phyloP scores from a whole-genome alignment of 1,140 invertebrate genomes.

The Reticulitermes speratus region DNA sequence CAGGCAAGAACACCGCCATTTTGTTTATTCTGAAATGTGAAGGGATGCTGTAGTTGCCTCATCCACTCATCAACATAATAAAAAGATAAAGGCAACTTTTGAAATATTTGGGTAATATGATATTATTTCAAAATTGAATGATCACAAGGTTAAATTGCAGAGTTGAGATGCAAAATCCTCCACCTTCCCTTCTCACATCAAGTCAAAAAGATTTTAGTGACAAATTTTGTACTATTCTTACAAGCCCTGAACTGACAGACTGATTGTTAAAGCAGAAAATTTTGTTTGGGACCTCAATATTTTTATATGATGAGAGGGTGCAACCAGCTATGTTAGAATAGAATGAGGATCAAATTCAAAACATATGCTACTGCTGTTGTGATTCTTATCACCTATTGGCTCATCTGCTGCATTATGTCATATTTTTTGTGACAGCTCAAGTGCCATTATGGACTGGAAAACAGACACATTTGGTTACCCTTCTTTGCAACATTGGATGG shows the following conservation, averaged over 20 bases:
- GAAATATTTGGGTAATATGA: background rate
- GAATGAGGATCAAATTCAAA: background rate
- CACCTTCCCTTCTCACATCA: background rate
- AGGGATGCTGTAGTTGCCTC: background rate
- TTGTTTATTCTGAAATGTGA: background rate
- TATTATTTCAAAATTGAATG: background rate
- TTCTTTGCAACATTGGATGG: background rate
- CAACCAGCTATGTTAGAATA: background rate
- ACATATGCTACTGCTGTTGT: background rate
- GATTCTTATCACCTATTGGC: constrained; percentile 10
- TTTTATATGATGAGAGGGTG: background rate
- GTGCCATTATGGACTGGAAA: background rate
- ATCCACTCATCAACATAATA: background rate
- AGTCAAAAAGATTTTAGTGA: background rate
- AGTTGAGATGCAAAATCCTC: background rate
- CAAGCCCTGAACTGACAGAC: background rate
- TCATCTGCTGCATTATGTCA: background rate
- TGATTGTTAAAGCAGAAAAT: background rate
- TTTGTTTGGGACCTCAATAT: background rate
- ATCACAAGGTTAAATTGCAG: background rate
- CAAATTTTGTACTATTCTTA: constrained; percentile 11
- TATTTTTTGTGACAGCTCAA: background rate
- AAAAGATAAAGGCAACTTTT: background rate
- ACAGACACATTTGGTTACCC: background rate
- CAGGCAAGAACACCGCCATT: background rate